These are phyloP conservation scores for Neodiprion pinetum DNA, from an alignment of 1,140 invertebrate species.

Conservation along the genomic window DNA sequence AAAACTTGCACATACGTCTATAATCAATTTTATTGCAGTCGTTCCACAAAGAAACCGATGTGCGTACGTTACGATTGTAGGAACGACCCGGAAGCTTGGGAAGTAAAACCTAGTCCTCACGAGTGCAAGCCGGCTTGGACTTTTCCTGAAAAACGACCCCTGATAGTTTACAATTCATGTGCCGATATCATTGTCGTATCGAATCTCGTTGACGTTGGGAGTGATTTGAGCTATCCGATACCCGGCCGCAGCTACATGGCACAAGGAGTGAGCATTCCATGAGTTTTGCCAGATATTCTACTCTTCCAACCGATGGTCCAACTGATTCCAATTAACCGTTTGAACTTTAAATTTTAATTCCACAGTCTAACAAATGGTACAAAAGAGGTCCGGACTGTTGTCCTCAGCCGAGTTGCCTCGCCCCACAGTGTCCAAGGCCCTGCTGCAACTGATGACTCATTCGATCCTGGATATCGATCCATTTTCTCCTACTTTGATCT, in stretches of 20 bases:
- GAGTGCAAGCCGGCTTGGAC: slow-evolving; percentile 51
- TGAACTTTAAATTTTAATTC: slow-evolving; percentile 7
- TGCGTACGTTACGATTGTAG: slow-evolving; percentile 39
- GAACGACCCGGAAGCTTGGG: slow-evolving; percentile 44
- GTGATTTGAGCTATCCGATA: slow-evolving; percentile 37
- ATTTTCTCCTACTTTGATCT: background rate
- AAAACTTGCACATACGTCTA: background rate
- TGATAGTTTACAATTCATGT: slow-evolving; percentile 46
- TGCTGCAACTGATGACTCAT: slow-evolving; percentile 4
- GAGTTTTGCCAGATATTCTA: too few relatives aligned
- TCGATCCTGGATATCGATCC: background rate
- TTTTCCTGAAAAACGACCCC: slow-evolving; percentile 43
- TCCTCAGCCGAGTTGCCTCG: slow-evolving; percentile 42
- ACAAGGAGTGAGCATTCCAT: slow-evolving; percentile 30
- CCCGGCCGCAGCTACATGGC: slow-evolving; percentile 39
- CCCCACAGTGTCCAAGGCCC: slow-evolving; percentile 28
- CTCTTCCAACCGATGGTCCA: background rate
- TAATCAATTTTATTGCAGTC: slow-evolving; percentile 30
- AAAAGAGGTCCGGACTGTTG: slow-evolving; percentile 34
- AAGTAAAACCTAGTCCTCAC: slow-evolving; percentile 44
- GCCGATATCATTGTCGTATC: slow-evolving; percentile 33
- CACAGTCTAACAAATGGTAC: slow-evolving; percentile 47
- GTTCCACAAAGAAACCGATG: slow-evolving; percentile 25
- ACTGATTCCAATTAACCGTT: background rate
- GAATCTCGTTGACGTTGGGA: slow-evolving; percentile 28